Evolutionary conservation across 2,888 invertebrate species (phyloP), one percentile per base, ranked within the genome.

Genomic region (Ctena decussata): DNA sequence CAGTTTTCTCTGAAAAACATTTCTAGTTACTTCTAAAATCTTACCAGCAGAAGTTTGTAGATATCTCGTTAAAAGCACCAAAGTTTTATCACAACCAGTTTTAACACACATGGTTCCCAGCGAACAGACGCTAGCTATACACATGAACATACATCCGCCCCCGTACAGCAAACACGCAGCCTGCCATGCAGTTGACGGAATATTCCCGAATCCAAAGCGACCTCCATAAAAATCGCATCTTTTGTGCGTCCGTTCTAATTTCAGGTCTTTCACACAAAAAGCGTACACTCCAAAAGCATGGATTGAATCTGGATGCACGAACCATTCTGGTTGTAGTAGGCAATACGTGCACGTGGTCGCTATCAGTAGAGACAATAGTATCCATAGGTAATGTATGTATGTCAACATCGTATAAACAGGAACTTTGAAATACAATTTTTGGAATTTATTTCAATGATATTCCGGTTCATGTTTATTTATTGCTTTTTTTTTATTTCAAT

Each of bases 291-390:
- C 95, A 75, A 94, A 93, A 8, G 92, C 91, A 82, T 93, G 91
- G 3, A 91, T 79, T 44, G 89, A 85, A 73, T 92, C 89, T 24
- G 89, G 88, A 77, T 94, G 94, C 32, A 95, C 92, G 79, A 96
- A 93, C 96, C 96, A 96, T 79, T 95, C 95, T 0, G 96, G 95
- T 81, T 96, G 96, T 3, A 96, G 91, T 87, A 96, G 96, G 69
- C 95, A 95, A 84, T 95, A 95, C 5, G 94, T 94, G 72, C 95
- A 95, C 6, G 95, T 92, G 77, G 93, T 93, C 0, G 96, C 95
- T 41, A 96, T 95, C 24, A 95, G 89, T 37, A 95, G 87, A 5
- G 96, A 95, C 44, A 96, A 89, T 21, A 95, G 81, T 0, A 95
- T 93, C 96, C 96, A 96, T 35, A 96, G 90, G 30, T 90, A 87